Evolutionary conservation across 2,113 vertebrate species (phyloP).

Genomic region (Sander lucioperca): DNA sequence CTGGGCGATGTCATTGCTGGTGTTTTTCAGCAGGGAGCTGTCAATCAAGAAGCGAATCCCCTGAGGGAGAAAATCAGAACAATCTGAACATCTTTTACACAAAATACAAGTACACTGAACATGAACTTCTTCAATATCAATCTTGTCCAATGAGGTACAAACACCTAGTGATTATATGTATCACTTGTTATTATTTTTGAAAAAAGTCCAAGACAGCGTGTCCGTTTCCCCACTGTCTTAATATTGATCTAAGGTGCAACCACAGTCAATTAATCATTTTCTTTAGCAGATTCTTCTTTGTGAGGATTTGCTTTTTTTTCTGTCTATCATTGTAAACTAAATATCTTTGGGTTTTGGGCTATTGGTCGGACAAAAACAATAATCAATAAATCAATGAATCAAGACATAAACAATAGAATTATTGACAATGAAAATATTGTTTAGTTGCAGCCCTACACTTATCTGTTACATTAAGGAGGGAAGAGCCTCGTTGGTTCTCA

Average conservation of each 20-base stretch:
- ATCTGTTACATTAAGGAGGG: not conserved
- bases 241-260: too few species aligned
- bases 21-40: constrained; percentile 93
- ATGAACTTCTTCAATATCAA: not conserved
- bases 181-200: not conserved
- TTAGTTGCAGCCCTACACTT: not conserved
- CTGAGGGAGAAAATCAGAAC: constrained; percentile 73
- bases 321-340: not conserved
- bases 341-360: not conserved
- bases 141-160: not conserved
- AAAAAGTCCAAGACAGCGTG: too few species aligned
- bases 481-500: constrained; percentile 58
- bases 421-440: not conserved
- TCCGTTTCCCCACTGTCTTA: too few species aligned
- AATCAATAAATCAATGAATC: not conserved
- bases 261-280: too few species aligned
- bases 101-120: not conserved
- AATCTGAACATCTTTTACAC: not conserved
- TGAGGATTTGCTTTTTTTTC: not conserved
- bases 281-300: too few species aligned
- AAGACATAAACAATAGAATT: not conserved
- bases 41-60: constrained; percentile 96
- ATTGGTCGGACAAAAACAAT: not conserved
- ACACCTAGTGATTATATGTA: not conserved
- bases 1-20: constrained; percentile 92